A percentile compares a stretch with the other conserved stretches of the same genome.
Conservation (phyloP, 2,113 vertebrate species). For the Ivindomyrus marchei region DNA sequence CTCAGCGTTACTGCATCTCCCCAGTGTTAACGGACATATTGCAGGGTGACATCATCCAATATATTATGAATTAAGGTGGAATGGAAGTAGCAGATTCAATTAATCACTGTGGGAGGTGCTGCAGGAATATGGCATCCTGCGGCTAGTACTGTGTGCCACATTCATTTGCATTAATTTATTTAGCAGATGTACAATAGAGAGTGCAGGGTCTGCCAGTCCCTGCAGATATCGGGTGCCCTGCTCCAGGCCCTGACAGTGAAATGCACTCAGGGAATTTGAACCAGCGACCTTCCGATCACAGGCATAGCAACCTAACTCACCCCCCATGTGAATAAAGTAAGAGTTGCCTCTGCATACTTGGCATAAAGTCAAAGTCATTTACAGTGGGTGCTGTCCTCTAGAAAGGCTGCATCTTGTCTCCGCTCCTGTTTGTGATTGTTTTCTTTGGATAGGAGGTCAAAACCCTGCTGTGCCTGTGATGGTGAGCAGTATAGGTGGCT, state of each 20-base stretch:
- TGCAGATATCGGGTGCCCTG: neutral
- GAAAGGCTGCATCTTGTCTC: neutral
- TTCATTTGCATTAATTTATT: neutral
- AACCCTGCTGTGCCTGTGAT: neutral
- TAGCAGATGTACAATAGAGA: neutral
- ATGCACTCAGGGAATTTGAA: neutral
- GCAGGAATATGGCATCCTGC: neutral
- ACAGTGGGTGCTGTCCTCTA: neutral
- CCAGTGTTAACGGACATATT: neutral
- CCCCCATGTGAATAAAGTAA: neutral
- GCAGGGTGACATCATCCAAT: neutral
- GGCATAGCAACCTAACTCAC: neutral
- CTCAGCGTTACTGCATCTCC: neutral
- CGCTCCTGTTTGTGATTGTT: neutral
- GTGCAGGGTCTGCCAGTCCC: neutral
- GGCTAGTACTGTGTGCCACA: neutral
- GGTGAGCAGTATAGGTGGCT: neutral
- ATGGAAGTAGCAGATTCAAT: neutral
- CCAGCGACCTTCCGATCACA: neutral
- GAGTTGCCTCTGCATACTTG: neutral
- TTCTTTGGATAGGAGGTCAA: neutral
- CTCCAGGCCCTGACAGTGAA: neutral
- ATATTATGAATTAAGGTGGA: neutral
- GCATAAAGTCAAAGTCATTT: neutral
- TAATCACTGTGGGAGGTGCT: neutral